Percentiles rank a stretch among this genome's conserved stretches.
Conservation (phyloP, 1,140 invertebrate genomes). For the Drosophila azteca region DNA sequence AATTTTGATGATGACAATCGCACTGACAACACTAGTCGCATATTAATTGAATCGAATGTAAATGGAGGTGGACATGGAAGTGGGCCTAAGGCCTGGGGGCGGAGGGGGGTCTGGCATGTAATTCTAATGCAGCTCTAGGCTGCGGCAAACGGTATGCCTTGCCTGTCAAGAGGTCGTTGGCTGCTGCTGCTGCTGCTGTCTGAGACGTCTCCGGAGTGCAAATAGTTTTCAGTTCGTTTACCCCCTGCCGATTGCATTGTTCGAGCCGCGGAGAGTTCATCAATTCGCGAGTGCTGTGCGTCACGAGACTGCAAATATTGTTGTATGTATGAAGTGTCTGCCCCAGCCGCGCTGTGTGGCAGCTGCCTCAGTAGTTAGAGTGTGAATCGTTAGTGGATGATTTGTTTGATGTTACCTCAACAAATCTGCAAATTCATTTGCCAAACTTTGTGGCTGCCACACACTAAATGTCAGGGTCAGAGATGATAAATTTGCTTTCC, state of each 20-base stretch:
- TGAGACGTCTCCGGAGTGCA: slow-evolving; percentile 53
- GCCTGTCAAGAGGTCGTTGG: slow-evolving; percentile 47
- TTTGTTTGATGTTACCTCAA: slow-evolving; percentile 4
- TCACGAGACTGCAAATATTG: slow-evolving; percentile 60
- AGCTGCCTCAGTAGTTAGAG: too few species aligned
- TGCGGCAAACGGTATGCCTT: slow-evolving; percentile 5
- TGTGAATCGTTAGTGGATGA: too few species aligned
- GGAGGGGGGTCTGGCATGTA: not conserved
- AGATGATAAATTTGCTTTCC: slow-evolving; percentile 16
- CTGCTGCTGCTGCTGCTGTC: slow-evolving; percentile 20
- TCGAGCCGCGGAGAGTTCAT: slow-evolving; percentile 44
- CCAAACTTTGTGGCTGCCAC: slow-evolving; percentile 26
- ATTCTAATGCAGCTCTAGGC: slow-evolving; percentile 40
- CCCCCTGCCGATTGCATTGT: slow-evolving; percentile 65
- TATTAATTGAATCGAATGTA: slow-evolving; percentile 64
- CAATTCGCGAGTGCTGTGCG: slow-evolving; percentile 69
- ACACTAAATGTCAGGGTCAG: slow-evolving; percentile 52
- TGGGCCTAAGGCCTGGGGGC: slow-evolving; percentile 49
- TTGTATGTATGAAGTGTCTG: slow-evolving; percentile 26
- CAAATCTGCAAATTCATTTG: slow-evolving; percentile 62
- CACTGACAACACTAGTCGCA: slow-evolving; percentile 49
- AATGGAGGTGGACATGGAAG: slow-evolving; percentile 66
- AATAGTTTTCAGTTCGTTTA: slow-evolving; percentile 76
- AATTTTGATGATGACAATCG: slow-evolving; percentile 76
- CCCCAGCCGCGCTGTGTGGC: too few species aligned